Base-by-base conservation (phyloP, 2,113 vertebrate genomes). In the Burhinus oedicnemus region DNA sequence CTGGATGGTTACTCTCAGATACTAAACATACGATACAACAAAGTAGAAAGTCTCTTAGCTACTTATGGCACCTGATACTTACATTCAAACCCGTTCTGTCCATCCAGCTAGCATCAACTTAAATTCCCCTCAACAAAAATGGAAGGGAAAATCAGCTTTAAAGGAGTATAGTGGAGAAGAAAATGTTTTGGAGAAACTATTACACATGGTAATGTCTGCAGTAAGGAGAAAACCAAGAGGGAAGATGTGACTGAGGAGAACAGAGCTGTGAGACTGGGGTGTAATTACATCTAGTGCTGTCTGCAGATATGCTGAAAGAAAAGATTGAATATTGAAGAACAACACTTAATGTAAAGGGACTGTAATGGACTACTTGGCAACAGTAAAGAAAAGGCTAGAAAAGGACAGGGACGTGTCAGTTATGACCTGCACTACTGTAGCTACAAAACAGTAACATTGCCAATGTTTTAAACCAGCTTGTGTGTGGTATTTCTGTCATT, bases 381-480 rank as follows among this genome's bases (percentile, higher is more conserved):
- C 6, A 77, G 26, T 3, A 80, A n/a, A 82, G 34, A 71, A 76
- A 83, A 75, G 29, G 11, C 20, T 57, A 74, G 54, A 45, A 69
- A 88, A 69, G 36, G 40, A 52, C 44, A 62, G 4, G 25, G 81
- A 32, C 8, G 5, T 8, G 29, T 0, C 27, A 8, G 4, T 62
- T 84, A 61, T 44, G 57, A 25, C 27, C 65, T 54, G 22, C 0
- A 0, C 49, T 57, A 14, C 12, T 49, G 3, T 60, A 65, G 52
- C 23, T 52, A 57, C 29, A 36, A 42, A 74, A 62, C 9, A 57
- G 27, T 34, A 83, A 45, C 38, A 42, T 1, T 29, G 18, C 6
- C 0, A 3, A 8, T 32, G 36, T n/a, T 72, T 70, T 42, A 66
- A 87, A 68, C 2, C 9, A 54, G 44, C 38, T 5, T 0, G 0